These are phyloP conservation scores for Myrmecophaga tridactyla DNA, from an alignment of 2,113 vertebrate genomes.

Conservation along the genomic window DNA sequence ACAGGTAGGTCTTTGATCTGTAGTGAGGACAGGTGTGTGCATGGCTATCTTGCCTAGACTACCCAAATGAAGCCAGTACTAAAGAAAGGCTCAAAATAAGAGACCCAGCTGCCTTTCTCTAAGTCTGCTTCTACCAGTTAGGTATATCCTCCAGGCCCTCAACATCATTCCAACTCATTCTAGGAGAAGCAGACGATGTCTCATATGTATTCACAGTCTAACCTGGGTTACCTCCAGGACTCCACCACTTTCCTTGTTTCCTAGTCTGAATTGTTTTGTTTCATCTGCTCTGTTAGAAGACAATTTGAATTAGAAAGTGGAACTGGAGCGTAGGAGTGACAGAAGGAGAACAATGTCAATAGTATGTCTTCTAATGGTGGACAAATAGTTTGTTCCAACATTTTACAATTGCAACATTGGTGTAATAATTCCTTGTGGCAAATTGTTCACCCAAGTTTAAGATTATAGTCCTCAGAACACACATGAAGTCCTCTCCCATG, in stretches of 20 bases:
- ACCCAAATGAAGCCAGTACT: neutral
- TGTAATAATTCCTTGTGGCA: neutral
- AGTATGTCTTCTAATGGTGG: neutral
- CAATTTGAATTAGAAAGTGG: neutral
- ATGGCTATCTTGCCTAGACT: neutral
- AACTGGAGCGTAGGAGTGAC: neutral
- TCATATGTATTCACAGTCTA: neutral
- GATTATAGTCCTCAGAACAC: neutral
- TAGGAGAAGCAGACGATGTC: neutral
- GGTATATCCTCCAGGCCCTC: neutral
- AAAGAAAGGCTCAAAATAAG: neutral
- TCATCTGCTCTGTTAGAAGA: neutral
- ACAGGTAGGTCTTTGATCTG: neutral
- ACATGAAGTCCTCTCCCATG: neutral
- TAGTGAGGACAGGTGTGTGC: neutral
- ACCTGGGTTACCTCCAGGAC: neutral
- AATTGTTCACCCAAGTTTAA: neutral
- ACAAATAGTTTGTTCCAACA: neutral
- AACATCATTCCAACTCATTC: neutral
- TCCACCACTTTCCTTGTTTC: neutral
- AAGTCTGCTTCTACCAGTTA: neutral
- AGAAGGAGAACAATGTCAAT: neutral
- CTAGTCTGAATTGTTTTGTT: neutral
- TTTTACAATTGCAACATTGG: neutral
- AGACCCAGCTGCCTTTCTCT: neutral